Conservation (phyloP, 2,113 vertebrate species). For the Trinectes maculatus region DNA sequence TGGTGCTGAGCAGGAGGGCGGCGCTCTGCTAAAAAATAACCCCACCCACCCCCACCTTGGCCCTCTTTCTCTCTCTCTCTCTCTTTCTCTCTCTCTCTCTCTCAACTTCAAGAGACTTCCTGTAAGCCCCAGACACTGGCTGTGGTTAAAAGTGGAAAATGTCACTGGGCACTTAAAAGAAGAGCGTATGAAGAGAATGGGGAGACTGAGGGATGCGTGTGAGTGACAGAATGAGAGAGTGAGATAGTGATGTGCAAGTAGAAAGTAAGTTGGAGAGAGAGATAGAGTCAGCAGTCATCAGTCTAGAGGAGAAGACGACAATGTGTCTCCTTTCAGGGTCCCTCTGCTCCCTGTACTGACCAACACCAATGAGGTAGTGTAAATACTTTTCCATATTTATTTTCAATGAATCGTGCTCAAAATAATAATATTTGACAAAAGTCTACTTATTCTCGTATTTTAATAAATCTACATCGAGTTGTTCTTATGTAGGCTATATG, state of each 20-base stretch:
- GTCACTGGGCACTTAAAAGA: slow-evolving; percentile 70
- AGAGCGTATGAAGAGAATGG: slow-evolving; percentile 17
- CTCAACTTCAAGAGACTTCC: slow-evolving; percentile 48
- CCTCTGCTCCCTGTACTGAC: not conserved
- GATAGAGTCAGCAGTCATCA: slow-evolving; percentile 11
- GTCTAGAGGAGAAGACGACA: slow-evolving; percentile 17
- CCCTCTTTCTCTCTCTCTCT: slow-evolving; percentile 12
- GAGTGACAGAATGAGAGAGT: slow-evolving; percentile 6
- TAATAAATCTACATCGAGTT: no score
- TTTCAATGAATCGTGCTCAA: not conserved
- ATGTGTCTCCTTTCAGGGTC: slow-evolving; percentile 33
- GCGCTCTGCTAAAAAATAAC: not conserved
- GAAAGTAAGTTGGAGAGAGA: slow-evolving; percentile 9
- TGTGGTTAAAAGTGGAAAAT: slow-evolving; percentile 73
- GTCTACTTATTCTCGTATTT: no score
- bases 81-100: slow-evolving; percentile 40
- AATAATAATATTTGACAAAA: not conserved
- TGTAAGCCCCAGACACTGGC: slow-evolving; percentile 53
- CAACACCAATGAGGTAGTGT: slow-evolving; percentile 47
- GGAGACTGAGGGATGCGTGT: slow-evolving; percentile 36
- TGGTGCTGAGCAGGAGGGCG: slow-evolving; percentile 20
- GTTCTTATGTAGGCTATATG: no score
- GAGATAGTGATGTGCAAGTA: slow-evolving; percentile 15
- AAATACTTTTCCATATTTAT: not conserved
- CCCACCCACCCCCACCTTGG: not conserved